These are phyloP conservation scores for Conus ventricosus DNA, from an alignment of 1,140 invertebrate species.

Conservation along the genomic window DNA sequence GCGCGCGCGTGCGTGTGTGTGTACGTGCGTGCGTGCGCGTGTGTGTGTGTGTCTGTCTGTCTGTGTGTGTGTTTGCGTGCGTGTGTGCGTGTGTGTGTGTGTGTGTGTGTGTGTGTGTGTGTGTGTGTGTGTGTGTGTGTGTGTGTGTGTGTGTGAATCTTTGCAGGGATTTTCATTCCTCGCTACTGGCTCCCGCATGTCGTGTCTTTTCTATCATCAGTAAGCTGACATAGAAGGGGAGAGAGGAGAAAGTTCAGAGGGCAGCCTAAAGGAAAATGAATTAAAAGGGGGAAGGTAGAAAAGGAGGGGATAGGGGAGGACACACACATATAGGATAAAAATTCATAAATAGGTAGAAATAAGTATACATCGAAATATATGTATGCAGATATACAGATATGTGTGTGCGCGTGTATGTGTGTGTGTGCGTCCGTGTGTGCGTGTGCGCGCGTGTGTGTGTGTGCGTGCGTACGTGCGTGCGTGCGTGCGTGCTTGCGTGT, in stretches of 20 bases:
- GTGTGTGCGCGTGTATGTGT: too few relatives aligned
- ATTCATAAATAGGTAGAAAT: too few relatives aligned
- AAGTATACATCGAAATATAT: too few relatives aligned
- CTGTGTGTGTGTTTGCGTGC: not conserved
- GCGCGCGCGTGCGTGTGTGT: not conserved
- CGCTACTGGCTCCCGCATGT: not conserved
- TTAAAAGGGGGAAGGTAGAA: too few relatives aligned
- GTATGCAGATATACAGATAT: too few relatives aligned
- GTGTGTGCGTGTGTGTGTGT: not conserved
- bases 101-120: conserved; percentile 20
- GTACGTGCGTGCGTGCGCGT: not conserved
- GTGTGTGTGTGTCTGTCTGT: conserved; percentile 4
- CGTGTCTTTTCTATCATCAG: not conserved
- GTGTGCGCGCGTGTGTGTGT: too few relatives aligned
- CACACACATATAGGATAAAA: too few relatives aligned
- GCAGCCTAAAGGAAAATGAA: not conserved
- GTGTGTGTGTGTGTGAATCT: conserved; percentile 4
- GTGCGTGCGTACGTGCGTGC: too few relatives aligned
- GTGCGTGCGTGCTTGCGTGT: too few relatives aligned
- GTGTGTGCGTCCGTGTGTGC: too few relatives aligned
- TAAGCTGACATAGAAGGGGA: not conserved
- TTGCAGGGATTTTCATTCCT: not conserved
- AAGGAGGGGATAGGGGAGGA: too few relatives aligned
- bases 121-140: conserved; percentile 22
- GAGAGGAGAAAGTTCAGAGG: not conserved